Percentiles rank a stretch among this genome's conserved stretches.
Evolutionary conservation across 1,140 invertebrate species (phyloP).

Genomic region (Orussus abietinus): DNA sequence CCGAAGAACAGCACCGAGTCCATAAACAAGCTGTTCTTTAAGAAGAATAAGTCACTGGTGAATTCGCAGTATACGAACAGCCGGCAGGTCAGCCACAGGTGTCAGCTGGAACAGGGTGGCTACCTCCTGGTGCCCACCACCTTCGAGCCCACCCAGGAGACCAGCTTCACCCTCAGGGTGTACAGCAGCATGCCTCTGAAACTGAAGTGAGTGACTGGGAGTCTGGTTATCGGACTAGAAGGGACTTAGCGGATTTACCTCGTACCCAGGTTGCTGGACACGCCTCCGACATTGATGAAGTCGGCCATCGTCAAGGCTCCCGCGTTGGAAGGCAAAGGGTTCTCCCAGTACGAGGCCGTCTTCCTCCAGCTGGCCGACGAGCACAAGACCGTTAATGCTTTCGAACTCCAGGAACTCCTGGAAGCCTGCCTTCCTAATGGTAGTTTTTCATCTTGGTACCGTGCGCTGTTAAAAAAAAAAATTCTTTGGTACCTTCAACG

Average conservation of each 20-base stretch:
- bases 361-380: slow-evolving; percentile 89
- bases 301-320: slow-evolving; percentile 71
- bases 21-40: slow-evolving; percentile 75
- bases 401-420: slow-evolving; percentile 86
- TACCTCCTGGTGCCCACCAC: slow-evolving; percentile 87
- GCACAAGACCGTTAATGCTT: slow-evolving; percentile 82
- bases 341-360: slow-evolving; percentile 83
- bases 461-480: no score
- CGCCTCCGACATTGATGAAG: slow-evolving; percentile 67
- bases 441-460: no score
- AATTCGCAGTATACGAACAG: slow-evolving; percentile 92
- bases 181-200: slow-evolving; percentile 79
- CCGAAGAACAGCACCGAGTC: slow-evolving; percentile 67
- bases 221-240: no score
- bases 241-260: no score
- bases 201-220: slow-evolving; percentile 70
- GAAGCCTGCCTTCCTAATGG: slow-evolving; percentile 90
- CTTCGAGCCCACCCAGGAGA: slow-evolving; percentile 87
- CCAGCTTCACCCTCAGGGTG: slow-evolving; percentile 78
- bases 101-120: slow-evolving; percentile 75
- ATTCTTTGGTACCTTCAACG: no score
- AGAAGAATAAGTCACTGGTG: slow-evolving; percentile 81
- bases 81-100: slow-evolving; percentile 78
- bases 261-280: slow-evolving; percentile 71
- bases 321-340: slow-evolving; percentile 68